A percentile compares a stretch with the other conserved stretches of the same genome.
Evolutionary conservation across 1,140 invertebrate species (phyloP).

Genomic region (Parasteatoda tepidariorum): DNA sequence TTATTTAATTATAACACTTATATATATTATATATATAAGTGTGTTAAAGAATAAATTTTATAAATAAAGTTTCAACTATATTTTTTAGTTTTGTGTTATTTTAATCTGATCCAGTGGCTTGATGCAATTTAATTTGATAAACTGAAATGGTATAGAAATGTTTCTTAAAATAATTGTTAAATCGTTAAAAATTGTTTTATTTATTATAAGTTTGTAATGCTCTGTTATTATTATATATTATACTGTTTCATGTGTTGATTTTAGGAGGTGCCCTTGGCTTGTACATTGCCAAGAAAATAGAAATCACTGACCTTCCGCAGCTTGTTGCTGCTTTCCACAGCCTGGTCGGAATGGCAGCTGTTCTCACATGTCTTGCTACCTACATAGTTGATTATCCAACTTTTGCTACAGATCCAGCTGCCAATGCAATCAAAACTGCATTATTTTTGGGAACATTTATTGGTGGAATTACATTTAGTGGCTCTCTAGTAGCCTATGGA

Average conservation of each 20-base stretch:
- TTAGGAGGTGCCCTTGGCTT: constrained; percentile 75
- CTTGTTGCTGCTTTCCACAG: constrained; percentile 91
- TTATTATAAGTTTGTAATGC: no score
- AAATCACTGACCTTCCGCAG: constrained; percentile 91
- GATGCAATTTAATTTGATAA: no score
- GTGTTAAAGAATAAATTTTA: no score
- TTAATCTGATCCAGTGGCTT: no score
- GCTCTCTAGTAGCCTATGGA: constrained; percentile 89
- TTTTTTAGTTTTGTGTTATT: no score
- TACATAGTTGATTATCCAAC: constrained; percentile 85
- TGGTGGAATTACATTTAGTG: constrained; percentile 90
- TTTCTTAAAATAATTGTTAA: no score
- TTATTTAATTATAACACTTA: no score
- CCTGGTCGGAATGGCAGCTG: constrained; percentile 87
- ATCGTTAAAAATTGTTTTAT: no score
- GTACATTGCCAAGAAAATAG: constrained; percentile 82
- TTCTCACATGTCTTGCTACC: constrained; percentile 86
- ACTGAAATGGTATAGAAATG: no score
- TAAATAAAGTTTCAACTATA: no score
- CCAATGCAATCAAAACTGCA: constrained; percentile 86
- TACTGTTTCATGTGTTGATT: background rate
- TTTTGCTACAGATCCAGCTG: constrained; percentile 85
- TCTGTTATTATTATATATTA: no score
- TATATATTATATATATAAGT: no score
- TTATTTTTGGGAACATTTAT: constrained; percentile 91